Conservation (phyloP, 1,140 invertebrate species). For the Aphelinus certus region DNA sequence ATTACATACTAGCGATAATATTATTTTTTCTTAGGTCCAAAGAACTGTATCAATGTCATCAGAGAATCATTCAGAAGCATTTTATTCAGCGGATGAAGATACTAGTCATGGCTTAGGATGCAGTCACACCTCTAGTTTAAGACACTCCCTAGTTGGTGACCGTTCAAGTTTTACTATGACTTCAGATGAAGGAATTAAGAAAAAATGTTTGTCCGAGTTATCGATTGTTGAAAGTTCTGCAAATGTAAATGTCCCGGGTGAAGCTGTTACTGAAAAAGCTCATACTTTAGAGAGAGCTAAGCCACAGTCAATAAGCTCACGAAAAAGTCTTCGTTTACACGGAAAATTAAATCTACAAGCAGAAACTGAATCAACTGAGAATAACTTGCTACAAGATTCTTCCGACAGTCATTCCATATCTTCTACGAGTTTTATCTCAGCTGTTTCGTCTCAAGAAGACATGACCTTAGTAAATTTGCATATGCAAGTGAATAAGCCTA, state of each 20-base stretch:
- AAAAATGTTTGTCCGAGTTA: constrained; percentile 67
- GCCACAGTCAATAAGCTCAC: constrained; percentile 42
- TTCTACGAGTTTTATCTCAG: constrained; percentile 90
- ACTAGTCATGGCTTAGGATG: constrained; percentile 68
- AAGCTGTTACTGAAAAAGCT: constrained; percentile 52
- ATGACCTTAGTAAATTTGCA: constrained; percentile 92
- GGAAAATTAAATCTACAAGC: constrained; percentile 44
- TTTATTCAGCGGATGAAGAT: constrained; percentile 91
- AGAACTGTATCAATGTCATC: constrained; percentile 86
- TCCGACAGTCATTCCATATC: constrained; percentile 79
- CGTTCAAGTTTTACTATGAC: constrained; percentile 59
- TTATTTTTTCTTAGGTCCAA: constrained; percentile 69
- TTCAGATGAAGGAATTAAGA: constrained; percentile 65
- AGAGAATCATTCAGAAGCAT: constrained; percentile 89
- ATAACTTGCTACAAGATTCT: constrained; percentile 62
- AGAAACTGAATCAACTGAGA: constrained; percentile 47
- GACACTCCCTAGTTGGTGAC: constrained; percentile 69
- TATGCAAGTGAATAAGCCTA: constrained; percentile 94
- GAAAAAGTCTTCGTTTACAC: constrained; percentile 51
- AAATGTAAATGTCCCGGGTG: constrained; percentile 51
- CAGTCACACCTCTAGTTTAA: constrained; percentile 71
- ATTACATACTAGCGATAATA: too few relatives aligned
- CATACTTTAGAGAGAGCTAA: constrained; percentile 58
- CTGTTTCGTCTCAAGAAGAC: constrained; percentile 93
- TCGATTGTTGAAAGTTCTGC: constrained; percentile 66